These are phyloP conservation scores for Dissostichus mawsoni DNA, from an alignment of 2,113 vertebrate species.

Conservation along the genomic window DNA sequence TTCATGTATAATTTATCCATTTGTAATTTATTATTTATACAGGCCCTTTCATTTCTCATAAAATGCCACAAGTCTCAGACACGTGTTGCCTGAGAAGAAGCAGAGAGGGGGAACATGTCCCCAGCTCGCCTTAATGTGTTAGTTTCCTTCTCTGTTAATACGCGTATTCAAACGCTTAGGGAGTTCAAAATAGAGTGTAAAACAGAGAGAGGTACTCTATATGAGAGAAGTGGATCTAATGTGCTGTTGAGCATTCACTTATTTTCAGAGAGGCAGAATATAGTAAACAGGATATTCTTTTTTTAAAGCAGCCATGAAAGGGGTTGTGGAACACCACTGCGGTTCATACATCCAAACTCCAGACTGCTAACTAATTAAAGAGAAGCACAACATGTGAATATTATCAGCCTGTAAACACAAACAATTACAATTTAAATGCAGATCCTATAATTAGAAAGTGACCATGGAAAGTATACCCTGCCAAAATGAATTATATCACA, in stretches of 20 bases:
- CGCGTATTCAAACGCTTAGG: conserved; percentile 39
- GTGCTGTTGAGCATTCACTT: conserved; percentile 24
- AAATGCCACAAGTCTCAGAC: conserved; percentile 54
- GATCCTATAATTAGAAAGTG: too few relatives aligned
- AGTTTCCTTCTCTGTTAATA: conserved; percentile 38
- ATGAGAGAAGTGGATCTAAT: conserved; percentile 24
- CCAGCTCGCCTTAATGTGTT: conserved; percentile 36
- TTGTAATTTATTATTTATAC: conserved; percentile 79
- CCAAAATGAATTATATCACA: background rate
- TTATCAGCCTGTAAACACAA: background rate
- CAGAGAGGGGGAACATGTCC: conserved; percentile 51
- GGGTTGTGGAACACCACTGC: background rate
- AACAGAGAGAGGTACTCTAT: conserved; percentile 1
- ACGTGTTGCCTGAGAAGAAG: conserved; percentile 57
- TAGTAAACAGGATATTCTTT: conserved; percentile 49
- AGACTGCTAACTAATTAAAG: conserved; percentile 21
- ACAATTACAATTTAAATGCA: background rate
- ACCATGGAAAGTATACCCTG: background rate
- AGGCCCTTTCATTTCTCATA: conserved; percentile 72
- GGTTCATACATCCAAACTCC: conserved; percentile 20
- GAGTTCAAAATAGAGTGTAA: conserved; percentile 21
- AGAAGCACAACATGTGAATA: background rate
- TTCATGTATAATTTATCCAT: conserved; percentile 76
- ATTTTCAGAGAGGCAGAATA: conserved; percentile 34
- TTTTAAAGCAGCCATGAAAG: conserved; percentile 11